Base-by-base conservation (phyloP, 2,113 vertebrate species). In the Scomber scombrus region DNA sequence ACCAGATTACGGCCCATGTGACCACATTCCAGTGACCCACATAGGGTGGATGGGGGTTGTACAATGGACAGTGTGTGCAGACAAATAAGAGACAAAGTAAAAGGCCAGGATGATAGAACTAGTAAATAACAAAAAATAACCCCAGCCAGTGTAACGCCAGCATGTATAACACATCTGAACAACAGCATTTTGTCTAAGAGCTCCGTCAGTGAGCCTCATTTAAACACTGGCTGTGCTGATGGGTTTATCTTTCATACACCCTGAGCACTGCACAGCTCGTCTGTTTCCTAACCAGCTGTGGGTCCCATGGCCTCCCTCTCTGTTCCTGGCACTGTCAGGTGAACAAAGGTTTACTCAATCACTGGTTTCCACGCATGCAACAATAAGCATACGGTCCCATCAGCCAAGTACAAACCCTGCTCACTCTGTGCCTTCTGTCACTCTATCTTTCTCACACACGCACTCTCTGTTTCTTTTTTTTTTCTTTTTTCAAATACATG, bases 281-380 rank as follows among this genome's bases (percentile, higher is more conserved):
- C 80, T 88, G 71, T 62, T 86, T 79, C 75, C 88, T 86, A 85
- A 89, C 85, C 87, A 92, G 78, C 81, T 91, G 78, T 82, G 58
- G 70, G 78, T 88, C 82, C 77, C 77, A 67, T 52, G 51, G 78
- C 71, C 74, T 80, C 68, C 47, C 58, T 80, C 75, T 78, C 52
- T 74, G 67, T 80, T 79, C 67, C 81, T 71, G 78, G 69, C 54
- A 55, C 65, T 78, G 78, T 82, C 80, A 78, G 61, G 26, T 63
- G 61, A 76, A 79, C 78, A 85, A 63, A 88, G 78, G 78, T 89
- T 88, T 80, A 83, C 77, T 83, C 86, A 78, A 75, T 81, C 55
- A 50, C 58, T 68, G 73, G 66, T 63, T 81, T 81, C 61, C 55
- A 19, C 45, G 63, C 60, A 77, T 69, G 77, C 55, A 78, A 85